Evolutionary conservation across 2,888 invertebrate species (phyloP), one percentile per base, ranked within the genome.

Genomic region (Odontomyia ornata): DNA sequence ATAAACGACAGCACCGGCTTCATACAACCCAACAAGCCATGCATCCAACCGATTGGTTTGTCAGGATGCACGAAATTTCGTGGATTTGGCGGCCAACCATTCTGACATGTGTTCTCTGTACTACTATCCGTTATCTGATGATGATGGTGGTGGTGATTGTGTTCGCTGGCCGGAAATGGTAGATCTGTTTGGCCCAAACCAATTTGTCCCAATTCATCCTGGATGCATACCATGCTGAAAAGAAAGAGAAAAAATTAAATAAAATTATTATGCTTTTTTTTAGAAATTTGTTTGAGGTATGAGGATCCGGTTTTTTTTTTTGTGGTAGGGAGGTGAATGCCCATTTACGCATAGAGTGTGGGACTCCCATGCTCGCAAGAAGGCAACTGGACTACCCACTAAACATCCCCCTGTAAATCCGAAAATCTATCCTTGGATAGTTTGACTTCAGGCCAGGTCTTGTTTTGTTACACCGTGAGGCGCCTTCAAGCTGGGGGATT

Each of bases 1-100:
- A 97, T 93, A 81, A 97, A 91, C n/a, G 93, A 93, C 86, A 95
- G 89, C 11, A 98, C 93, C 0, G 96, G 95, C 79, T 95, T 90
- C 84, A 98, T 91, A 83, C 98, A 98, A 0, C 95, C 95, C 81
- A 96, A 88, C 76, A 98, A 90, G 0, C 96, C 95, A 79, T 92
- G 93, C 85, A 94, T 90, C 94, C 94, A 95, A 80, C 90, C 90
- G 81, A 86, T 84, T 80, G 91, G 88, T 85, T 92, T 90, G 82
- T 86, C 84, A 15, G 84, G 83, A 80, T 85, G 83, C 1, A 83
- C 85, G 78, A 84, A 85, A 81, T 86, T 83, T 82, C 88, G 78
- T 82, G 87, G 80, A 84, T 87, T 83, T 81, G 88, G 81, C 82
- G 89, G 81, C 89, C 89, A 84, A 83, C 89, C 83, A 85, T 88